Evolutionary conservation across 1,140 invertebrate genomes (phyloP), one percentile per base, ranked within the genome.

Genomic region (Chironomus tepperi): DNA sequence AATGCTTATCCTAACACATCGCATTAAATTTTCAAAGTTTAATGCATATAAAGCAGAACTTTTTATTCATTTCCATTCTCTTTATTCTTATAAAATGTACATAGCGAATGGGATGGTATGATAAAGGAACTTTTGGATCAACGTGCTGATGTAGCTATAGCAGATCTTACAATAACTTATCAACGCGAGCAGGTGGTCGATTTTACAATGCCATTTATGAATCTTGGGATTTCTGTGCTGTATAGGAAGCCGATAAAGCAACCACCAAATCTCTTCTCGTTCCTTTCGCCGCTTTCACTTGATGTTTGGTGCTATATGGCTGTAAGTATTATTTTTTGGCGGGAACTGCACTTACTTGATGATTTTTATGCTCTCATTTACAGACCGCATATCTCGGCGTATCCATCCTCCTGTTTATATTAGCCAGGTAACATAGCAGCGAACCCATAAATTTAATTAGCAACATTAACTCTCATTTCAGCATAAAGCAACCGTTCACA

Each of bases 291-390:
- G 0, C 84, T 98, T 2, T 96, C 94, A 10, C 83, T 96, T 43
- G 93, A 95, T 78, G 96, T 98, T 73, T 98, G 96, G 96, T 94
- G 97, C 77, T 97, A 96, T 83, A 97, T 97, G 91, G 92, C 92
- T 0, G 65, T 70, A 21, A 70, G 65, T 70, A 12, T 16, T 70
- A 8, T 21, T 70, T 70, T 70, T 9, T 19, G 6, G 19, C 16
- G n/a, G 65, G 24, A 34, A 34, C 1, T 34, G 5, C 1, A 34
- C 1, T 70, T 19, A 70, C 65, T 18, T 19, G 6, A 21, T 67
- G 18, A 19, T 70, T 70, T 8, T 18, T 16, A 19, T 19, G 6
- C 6, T 70, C 1, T 15, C 65, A 70, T 18, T 1, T 19, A 19
- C 18, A 70, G 65, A 93, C 93, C 1, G 95, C 95, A 43, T 98